Evolutionary conservation across 2,888 invertebrate genomes (phyloP).

Genomic region (Pediacus dermestoides): DNA sequence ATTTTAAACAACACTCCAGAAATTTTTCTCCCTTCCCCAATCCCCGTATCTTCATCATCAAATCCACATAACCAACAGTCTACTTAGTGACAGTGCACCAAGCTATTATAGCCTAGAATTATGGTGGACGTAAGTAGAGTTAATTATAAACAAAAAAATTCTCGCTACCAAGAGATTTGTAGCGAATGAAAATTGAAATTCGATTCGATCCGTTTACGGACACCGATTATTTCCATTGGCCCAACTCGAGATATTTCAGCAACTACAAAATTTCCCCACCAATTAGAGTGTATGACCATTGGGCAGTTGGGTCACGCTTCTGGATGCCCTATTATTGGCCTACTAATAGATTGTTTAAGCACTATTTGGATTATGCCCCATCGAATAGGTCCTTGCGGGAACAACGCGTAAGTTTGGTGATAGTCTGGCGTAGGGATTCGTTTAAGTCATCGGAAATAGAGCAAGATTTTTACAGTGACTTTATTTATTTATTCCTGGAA

Average conservation of each 20-base stretch:
- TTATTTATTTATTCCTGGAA: no score
- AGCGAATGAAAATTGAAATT: slow-evolving; percentile 22
- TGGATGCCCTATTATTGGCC: slow-evolving; percentile 39
- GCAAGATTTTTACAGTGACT: no score
- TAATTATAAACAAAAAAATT: neutral
- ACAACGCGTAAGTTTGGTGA: slow-evolving; percentile 37
- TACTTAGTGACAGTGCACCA: no score
- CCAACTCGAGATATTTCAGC: slow-evolving; percentile 34
- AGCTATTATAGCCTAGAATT: no score
- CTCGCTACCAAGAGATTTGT: neutral
- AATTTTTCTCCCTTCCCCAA: no score
- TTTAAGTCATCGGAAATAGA: no score
- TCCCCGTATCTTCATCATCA: no score
- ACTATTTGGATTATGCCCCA: slow-evolving; percentile 35
- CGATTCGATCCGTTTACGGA: slow-evolving; percentile 34
- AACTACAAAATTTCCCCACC: slow-evolving; percentile 35
- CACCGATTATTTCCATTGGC: slow-evolving; percentile 33
- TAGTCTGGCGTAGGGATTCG: no score
- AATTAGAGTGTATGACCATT: slow-evolving; percentile 29
- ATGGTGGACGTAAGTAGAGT: no score
- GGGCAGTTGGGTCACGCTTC: slow-evolving; percentile 31
- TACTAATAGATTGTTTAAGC: slow-evolving; percentile 31
- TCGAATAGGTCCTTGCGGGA: slow-evolving; percentile 35
- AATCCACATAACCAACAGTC: no score
- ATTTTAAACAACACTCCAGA: no score